Evolutionary conservation across 2,113 vertebrate species (phyloP).

Genomic region (Notiomystis cincta): DNA sequence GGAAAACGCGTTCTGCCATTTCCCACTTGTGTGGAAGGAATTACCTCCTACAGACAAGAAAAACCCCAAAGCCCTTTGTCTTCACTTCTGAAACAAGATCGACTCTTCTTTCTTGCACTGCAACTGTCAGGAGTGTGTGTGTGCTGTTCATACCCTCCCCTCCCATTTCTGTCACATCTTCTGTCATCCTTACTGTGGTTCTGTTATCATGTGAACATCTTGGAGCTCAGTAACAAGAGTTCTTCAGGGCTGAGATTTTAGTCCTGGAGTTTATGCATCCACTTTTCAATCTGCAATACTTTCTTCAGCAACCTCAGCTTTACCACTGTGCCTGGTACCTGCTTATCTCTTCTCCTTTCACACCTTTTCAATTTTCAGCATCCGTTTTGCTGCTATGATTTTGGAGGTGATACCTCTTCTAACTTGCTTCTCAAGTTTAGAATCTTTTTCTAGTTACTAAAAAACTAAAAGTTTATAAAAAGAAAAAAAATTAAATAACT

Average conservation of each 20-base stretch:
- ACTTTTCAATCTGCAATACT: not conserved
- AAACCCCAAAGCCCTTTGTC: not conserved
- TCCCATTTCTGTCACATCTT: not conserved
- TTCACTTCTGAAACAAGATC: not conserved
- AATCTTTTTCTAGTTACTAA: not conserved
- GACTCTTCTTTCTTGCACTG: not conserved
- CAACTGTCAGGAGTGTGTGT: not conserved
- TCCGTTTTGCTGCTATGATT: constrained; percentile 50
- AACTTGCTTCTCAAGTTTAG: constrained; percentile 10
- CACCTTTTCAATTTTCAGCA: not conserved
- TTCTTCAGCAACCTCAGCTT: not conserved
- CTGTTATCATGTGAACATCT: not conserved
- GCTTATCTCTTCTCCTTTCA: not conserved
- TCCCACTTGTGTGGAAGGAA: not conserved
- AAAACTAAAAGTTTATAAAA: not conserved
- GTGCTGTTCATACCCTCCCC: not conserved
- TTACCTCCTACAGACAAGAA: not conserved
- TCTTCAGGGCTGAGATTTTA: not conserved
- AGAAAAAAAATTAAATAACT: not conserved
- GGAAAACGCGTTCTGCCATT: not conserved
- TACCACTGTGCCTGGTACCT: not conserved
- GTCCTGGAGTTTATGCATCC: not conserved
- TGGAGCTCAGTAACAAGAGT: not conserved
- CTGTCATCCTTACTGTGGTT: not conserved
- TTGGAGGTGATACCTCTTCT: not conserved